Evolutionary conservation across 2,113 vertebrate species (phyloP).

Genomic region (Channa maculata): DNA sequence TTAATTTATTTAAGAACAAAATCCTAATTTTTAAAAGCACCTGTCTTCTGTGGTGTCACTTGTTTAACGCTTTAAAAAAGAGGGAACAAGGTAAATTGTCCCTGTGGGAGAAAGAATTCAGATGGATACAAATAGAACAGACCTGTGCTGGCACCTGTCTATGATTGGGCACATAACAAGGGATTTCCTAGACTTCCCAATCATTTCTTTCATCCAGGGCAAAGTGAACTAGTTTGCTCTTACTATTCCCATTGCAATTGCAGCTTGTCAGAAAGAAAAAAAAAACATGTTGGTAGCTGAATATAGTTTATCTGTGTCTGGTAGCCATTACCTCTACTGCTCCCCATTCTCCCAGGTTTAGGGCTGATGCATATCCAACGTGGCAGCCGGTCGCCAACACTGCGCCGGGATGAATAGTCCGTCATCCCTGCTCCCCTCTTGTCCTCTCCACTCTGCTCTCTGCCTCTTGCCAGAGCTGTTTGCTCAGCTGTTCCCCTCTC

Average conservation of each 20-base stretch:
- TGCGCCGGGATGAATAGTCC: slow-evolving; percentile 64
- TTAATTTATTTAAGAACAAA: neutral
- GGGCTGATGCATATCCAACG: slow-evolving; percentile 76
- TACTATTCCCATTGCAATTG: neutral
- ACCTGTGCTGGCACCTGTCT: neutral
- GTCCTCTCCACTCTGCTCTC: slow-evolving; percentile 54
- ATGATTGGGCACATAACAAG: slow-evolving; percentile 20
- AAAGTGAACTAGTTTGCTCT: slow-evolving; percentile 1
- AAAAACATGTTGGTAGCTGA: neutral
- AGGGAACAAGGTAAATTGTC: neutral
- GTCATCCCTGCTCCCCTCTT: slow-evolving; percentile 63
- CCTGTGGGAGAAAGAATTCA: neutral
- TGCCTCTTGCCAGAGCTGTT: slow-evolving; percentile 70
- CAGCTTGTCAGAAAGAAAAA: neutral
- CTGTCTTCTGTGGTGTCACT: neutral
- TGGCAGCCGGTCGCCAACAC: slow-evolving; percentile 69
- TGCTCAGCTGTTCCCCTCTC: slow-evolving; percentile 77
- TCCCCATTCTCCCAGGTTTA: slow-evolving; percentile 54
- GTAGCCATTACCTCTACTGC: slow-evolving; percentile 59
- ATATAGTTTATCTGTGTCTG: neutral
- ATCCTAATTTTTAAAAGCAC: neutral
- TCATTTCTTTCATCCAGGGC: neutral
- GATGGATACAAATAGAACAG: neutral
- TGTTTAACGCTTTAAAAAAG: neutral
- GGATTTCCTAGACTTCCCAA: neutral